Percentiles rank a stretch among this genome's conserved stretches.
Conservation (phyloP, 2,113 vertebrate species). For the Chaetura pelagica region DNA sequence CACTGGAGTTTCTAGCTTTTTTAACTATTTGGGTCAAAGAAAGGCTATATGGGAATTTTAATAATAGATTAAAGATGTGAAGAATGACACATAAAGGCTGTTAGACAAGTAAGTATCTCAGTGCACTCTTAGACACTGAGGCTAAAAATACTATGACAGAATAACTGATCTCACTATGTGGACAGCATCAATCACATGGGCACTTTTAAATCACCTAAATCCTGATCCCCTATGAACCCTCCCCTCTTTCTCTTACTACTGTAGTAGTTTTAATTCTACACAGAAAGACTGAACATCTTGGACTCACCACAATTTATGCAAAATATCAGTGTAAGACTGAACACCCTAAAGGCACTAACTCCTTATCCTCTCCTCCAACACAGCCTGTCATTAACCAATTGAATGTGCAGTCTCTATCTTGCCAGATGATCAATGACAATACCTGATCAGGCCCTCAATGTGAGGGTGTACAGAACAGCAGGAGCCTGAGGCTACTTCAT, state of each 20-base stretch:
- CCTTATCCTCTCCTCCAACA: not conserved
- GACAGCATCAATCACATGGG: not conserved
- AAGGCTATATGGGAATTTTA: not conserved
- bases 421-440: not conserved
- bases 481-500: not conserved
- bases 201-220: not conserved
- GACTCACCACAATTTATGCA: not conserved
- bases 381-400: not conserved
- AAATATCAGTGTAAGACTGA: not conserved
- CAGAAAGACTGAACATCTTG: not conserved
- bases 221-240: not conserved
- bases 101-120: not conserved
- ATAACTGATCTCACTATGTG: not conserved
- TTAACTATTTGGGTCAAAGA: not conserved
- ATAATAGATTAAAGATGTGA: not conserved
- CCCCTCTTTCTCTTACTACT: not conserved
- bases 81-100: not conserved
- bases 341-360: not conserved
- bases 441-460: not conserved
- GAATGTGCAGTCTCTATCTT: not conserved
- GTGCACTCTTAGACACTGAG: not conserved
- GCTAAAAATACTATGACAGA: not conserved
- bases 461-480: not conserved
- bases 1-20: not conserved
- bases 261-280: not conserved